Percentiles rank a stretch among this genome's conserved stretches.
These are phyloP conservation scores for Lypha dubia DNA, from an alignment of 2,888 invertebrate species.

Conservation along the genomic window DNA sequence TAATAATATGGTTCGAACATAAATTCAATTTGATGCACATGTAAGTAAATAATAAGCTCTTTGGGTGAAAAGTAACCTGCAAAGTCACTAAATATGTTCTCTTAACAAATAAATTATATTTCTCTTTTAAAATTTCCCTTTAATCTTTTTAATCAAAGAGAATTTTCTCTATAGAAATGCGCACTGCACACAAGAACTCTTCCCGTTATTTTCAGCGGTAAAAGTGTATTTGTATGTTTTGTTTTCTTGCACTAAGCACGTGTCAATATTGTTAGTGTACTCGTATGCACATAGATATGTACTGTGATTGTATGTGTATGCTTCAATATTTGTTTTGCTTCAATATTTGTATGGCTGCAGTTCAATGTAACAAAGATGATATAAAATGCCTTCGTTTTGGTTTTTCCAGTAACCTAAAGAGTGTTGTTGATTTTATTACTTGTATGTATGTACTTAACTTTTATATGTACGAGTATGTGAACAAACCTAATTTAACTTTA, in stretches of 20 bases:
- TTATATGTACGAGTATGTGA: neutral
- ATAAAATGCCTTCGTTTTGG: neutral
- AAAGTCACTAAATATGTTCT: neutral
- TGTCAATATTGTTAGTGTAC: slow-evolving; percentile 20
- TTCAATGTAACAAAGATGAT: slow-evolving; percentile 36
- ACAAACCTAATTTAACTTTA: slow-evolving; percentile 26
- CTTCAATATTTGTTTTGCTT: slow-evolving; percentile 3
- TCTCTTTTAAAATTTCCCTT: neutral
- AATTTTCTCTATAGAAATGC: neutral
- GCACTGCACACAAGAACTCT: slow-evolving; percentile 17
- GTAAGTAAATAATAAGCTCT: neutral
- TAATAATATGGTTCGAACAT: neutral
- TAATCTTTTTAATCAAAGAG: slow-evolving; percentile 35
- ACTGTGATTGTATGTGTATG: neutral
- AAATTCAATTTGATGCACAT: neutral
- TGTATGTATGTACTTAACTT: too few relatives aligned
- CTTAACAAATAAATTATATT: neutral
- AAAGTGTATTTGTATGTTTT: too few relatives aligned
- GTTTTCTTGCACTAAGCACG: slow-evolving; percentile 25
- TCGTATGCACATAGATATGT: slow-evolving; percentile 5
- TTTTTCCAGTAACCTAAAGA: slow-evolving; percentile 63
- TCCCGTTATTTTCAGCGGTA: slow-evolving; percentile 57
- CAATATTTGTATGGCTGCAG: slow-evolving; percentile 30
- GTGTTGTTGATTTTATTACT: slow-evolving; percentile 31
- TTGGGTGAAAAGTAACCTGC: neutral